Conservation (phyloP, 1,140 invertebrate genomes). For the Eciton burchellii region DNA sequence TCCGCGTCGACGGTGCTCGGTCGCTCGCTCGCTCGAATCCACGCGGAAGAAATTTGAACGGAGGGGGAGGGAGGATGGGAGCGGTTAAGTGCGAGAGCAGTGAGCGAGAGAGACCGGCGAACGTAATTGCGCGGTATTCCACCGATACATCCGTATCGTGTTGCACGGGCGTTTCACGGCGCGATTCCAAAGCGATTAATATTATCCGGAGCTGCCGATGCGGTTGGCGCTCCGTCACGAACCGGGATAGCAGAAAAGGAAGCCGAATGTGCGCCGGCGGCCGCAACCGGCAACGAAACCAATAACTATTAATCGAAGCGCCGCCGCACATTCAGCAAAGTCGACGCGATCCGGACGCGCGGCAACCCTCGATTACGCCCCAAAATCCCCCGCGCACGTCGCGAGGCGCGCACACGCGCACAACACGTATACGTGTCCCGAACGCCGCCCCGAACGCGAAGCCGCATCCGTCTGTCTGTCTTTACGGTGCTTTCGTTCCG, state of each 20-base stretch:
- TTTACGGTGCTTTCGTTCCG: slow-evolving; percentile 50
- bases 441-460: slow-evolving; percentile 73
- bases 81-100: too few relatives aligned
- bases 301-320: slow-evolving; percentile 83
- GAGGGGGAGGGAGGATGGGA: too few relatives aligned
- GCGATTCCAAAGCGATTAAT: slow-evolving; percentile 74
- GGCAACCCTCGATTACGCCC: slow-evolving; percentile 41
- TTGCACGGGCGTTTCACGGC: slow-evolving; percentile 26
- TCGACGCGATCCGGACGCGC: slow-evolving; percentile 68
- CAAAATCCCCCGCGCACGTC: slow-evolving; percentile 2
- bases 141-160: slow-evolving; percentile 25
- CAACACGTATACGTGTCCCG: slow-evolving; percentile 13
- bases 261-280: slow-evolving; percentile 55
- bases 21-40: slow-evolving; percentile 31
- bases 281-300: slow-evolving; percentile 76
- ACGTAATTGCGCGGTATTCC: slow-evolving; percentile 26
- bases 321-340: slow-evolving; percentile 82
- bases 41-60: background rate
- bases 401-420: background rate
- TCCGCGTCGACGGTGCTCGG: slow-evolving; percentile 53
- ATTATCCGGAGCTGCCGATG: slow-evolving; percentile 66
- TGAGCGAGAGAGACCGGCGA: background rate
- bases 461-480: slow-evolving; percentile 69
- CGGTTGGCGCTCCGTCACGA: slow-evolving; percentile 44
- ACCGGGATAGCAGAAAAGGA: slow-evolving; percentile 69